Conservation (phyloP, 1,140 invertebrate genomes). For the Drosophila nannoptera region DNA sequence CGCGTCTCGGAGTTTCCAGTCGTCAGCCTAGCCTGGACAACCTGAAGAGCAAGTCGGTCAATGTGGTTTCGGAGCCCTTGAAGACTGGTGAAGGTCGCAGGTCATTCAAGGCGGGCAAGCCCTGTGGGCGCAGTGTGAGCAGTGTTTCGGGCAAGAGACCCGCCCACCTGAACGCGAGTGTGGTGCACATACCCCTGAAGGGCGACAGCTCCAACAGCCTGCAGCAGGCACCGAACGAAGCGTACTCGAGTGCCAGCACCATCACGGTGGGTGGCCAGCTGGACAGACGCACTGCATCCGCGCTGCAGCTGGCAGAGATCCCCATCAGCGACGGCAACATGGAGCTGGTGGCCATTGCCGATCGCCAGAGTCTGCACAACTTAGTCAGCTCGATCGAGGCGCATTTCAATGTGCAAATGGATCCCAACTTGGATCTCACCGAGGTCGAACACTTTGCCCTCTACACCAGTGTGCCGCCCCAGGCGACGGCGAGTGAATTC, state of each 20-base stretch:
- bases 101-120: conserved; percentile 70
- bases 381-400: conserved; percentile 73
- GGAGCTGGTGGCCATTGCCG: conserved; percentile 78
- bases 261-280: conserved; percentile 65
- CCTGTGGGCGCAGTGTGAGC: conserved; percentile 81
- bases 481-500: conserved; percentile 90
- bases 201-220: conserved; percentile 79
- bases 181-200: conserved; percentile 83
- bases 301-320: conserved; percentile 76
- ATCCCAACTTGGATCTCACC: conserved; percentile 83
- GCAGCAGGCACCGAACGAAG: conserved; percentile 57
- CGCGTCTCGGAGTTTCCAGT: conserved; percentile 30
- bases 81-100: conserved; percentile 40
- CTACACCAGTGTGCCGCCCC: conserved; percentile 89
- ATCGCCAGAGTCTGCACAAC: conserved; percentile 76
- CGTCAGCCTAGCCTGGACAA: conserved; percentile 65
- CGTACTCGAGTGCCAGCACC: conserved; percentile 73
- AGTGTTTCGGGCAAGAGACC: conserved; percentile 81
- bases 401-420: conserved; percentile 72
- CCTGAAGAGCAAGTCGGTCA: conserved; percentile 48
- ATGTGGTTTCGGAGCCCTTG: conserved; percentile 33
- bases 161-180: conserved; percentile 71
- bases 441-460: conserved; percentile 92
- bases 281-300: conserved; percentile 75
- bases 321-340: conserved; percentile 77